Evolutionary conservation across 2,888 invertebrate genomes (phyloP).

Genomic region (Onchidella celtica): DNA sequence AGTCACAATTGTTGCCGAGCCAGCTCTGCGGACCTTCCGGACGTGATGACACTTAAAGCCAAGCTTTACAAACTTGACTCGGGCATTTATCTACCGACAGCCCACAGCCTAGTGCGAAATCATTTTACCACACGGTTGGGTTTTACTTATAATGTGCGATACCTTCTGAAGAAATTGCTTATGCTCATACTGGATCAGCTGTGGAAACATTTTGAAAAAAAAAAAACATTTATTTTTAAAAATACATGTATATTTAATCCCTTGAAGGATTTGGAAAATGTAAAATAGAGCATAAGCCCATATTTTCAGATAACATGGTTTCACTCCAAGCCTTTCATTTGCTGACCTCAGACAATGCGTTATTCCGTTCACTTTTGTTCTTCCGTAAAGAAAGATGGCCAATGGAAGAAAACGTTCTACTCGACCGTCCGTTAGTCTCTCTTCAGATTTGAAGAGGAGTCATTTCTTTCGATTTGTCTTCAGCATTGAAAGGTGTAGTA

Average conservation of each 20-base stretch:
- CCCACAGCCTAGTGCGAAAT: too few species aligned
- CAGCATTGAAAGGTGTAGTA: background rate
- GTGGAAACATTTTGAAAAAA: too few species aligned
- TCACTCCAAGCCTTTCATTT: too few species aligned
- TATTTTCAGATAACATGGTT: too few species aligned
- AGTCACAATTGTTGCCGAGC: conserved; percentile 2
- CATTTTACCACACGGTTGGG: too few species aligned
- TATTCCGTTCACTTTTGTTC: background rate
- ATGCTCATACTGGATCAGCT: too few species aligned
- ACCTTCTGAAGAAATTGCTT: too few species aligned
- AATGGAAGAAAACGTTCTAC: background rate
- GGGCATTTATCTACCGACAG: conserved; percentile 18
- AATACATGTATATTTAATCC: too few species aligned
- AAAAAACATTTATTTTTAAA: too few species aligned
- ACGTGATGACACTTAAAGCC: background rate
- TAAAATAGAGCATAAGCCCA: too few species aligned
- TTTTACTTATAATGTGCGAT: too few species aligned
- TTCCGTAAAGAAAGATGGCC: background rate
- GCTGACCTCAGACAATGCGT: background rate
- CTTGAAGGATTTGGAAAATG: conserved; percentile 8
- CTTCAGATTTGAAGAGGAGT: conserved; percentile 14
- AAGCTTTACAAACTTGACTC: background rate
- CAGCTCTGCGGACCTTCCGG: conserved; percentile 2
- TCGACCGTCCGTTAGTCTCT: background rate
- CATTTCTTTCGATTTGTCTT: conserved; percentile 22